Conservation (phyloP, 1,140 invertebrate genomes). For the Calephelis nemesis region DNA sequence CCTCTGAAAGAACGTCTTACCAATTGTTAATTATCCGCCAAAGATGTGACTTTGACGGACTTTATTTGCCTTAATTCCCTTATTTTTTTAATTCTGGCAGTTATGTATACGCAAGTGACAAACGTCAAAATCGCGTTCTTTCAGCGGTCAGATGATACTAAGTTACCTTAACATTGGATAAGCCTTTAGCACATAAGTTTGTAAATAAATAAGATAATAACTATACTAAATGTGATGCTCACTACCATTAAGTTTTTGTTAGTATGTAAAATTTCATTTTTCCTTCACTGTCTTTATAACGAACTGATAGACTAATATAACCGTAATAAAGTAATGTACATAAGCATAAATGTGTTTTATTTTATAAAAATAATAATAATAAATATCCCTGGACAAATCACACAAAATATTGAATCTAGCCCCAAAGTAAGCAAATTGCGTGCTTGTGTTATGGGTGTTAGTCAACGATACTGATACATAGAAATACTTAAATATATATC, state of each 20-base stretch:
- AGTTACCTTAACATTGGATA: not conserved
- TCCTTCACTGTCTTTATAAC: constrained; percentile 42
- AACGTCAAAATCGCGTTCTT: too few relatives aligned
- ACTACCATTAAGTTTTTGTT: constrained; percentile 36
- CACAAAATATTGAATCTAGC: too few relatives aligned
- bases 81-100: too few relatives aligned
- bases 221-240: constrained; percentile 62
- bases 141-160: constrained; percentile 16
- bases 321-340: constrained; percentile 34
- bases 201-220: constrained; percentile 42
- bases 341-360: constrained; percentile 44
- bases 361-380: not conserved
- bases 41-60: too few relatives aligned
- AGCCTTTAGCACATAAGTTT: constrained; percentile 15
- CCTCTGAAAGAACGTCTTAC: too few relatives aligned
- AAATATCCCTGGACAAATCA: too few relatives aligned
- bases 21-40: too few relatives aligned
- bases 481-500: too few relatives aligned
- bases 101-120: too few relatives aligned
- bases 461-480: not conserved
- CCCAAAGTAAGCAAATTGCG: too few relatives aligned
- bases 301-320: constrained; percentile 74
- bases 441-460: not conserved
- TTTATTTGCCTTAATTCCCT: too few relatives aligned
- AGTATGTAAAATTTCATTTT: too few relatives aligned